Evolutionary conservation across 2,888 invertebrate species (phyloP).

Genomic region (Drosophila ustulata): DNA sequence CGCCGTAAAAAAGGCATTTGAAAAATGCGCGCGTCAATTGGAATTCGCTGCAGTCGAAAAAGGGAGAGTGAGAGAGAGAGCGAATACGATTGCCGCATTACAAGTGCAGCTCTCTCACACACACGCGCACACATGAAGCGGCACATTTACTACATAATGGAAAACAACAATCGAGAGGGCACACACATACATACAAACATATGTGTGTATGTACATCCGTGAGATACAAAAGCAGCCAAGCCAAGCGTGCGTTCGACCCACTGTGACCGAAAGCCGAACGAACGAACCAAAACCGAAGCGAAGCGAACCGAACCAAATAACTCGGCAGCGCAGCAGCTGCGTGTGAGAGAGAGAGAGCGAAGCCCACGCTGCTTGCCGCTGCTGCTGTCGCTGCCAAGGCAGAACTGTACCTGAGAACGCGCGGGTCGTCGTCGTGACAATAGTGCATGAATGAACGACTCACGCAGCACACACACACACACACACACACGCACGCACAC

Average conservation of each 20-base stretch:
- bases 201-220: slow-evolving; percentile 38
- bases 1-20: slow-evolving; percentile 77
- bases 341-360: slow-evolving; percentile 31
- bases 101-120: slow-evolving; percentile 67
- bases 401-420: slow-evolving; percentile 76
- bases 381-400: slow-evolving; percentile 41
- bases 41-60: slow-evolving; percentile 68
- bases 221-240: slow-evolving; percentile 61
- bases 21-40: slow-evolving; percentile 78
- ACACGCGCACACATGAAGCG: slow-evolving; percentile 26
- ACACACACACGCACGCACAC: slow-evolving; percentile 29
- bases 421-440: slow-evolving; percentile 44
- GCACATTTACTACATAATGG: slow-evolving; percentile 72
- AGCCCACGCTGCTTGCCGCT: slow-evolving; percentile 2
- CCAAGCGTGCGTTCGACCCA: slow-evolving; percentile 76
- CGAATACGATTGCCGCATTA: slow-evolving; percentile 60
- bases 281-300: slow-evolving; percentile 51
- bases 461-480: slow-evolving; percentile 37
- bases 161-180: slow-evolving; percentile 50
- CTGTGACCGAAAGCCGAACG: slow-evolving; percentile 56
- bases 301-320: slow-evolving; percentile 39
- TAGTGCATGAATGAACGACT: slow-evolving; percentile 73
- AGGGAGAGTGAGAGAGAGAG: slow-evolving; percentile 46
- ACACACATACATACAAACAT: slow-evolving; percentile 21
- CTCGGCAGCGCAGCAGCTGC: slow-evolving; percentile 45